Conservation (phyloP, 1,140 invertebrate genomes). For the Conus betulinus region DNA sequence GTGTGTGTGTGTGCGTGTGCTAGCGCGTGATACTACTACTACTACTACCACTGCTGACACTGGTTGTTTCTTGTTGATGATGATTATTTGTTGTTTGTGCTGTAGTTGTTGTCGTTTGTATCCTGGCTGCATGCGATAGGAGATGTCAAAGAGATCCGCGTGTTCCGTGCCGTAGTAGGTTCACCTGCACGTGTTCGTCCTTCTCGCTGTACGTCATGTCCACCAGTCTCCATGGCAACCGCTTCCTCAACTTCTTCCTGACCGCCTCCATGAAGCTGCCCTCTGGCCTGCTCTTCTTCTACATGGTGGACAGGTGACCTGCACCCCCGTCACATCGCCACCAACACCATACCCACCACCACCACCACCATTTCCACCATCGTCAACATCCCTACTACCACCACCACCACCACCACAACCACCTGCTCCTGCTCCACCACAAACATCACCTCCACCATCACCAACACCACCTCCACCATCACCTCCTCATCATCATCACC, state of each 20-base stretch:
- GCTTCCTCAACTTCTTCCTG: slow-evolving; percentile 1
- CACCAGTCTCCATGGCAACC: slow-evolving; percentile 19
- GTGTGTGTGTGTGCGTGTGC: neutral
- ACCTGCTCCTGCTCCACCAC: no score
- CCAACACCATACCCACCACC: neutral
- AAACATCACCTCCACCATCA: neutral
- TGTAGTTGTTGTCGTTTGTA: no score
- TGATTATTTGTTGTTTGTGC: no score
- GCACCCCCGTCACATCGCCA: neutral
- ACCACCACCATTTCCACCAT: no score
- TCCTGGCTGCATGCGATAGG: no score
- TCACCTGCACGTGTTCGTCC: neutral
- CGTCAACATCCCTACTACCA: neutral
- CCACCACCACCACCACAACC: neutral
- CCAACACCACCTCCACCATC: neutral
- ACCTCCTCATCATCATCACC: neutral
- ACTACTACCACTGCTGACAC: no score
- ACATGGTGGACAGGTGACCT: neutral
- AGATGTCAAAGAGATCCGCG: no score
- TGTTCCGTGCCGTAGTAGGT: neutral
- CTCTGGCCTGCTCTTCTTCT: neutral
- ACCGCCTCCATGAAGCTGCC: neutral
- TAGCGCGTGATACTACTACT: neutral
- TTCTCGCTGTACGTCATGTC: slow-evolving; percentile 15
- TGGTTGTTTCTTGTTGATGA: no score